Evolutionary conservation across 2,888 invertebrate species (phyloP), one percentile per base, ranked within the genome.

Genomic region (Drosophila emarginata): DNA sequence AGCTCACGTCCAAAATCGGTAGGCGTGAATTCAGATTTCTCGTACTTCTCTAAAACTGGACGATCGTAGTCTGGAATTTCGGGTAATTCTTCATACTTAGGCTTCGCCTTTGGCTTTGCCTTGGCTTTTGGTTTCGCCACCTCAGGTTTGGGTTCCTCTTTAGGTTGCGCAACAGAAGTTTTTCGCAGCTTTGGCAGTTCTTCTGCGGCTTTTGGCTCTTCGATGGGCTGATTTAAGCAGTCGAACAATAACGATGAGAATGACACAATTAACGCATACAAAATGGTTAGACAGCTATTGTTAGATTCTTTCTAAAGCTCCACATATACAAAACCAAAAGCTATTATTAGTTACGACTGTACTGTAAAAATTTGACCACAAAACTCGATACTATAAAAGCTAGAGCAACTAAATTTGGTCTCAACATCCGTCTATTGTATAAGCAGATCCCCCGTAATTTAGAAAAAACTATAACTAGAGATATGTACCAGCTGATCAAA

Each of bases 61-160:
- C 96, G 93, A 36, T 96, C 96, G 87, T 96, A 96, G 90, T 96
- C 96, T 9, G 95, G 93, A 63, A 94, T 92, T 91, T 94, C 94
- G 2, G 94, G 94, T 28, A 94, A 90, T 18, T 94, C 94, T 81
- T 94, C 94, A 45, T 93, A 94, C 91, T 94, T 94, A 0, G 87
- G 60, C 51, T 89, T 86, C 0, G 83, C 26, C 52, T 89, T 89
- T 2, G 83, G 64, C 60, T 91, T 91, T 4, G 79, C 72, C 62
- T 91, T 91, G 0, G 79, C 32, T 51, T 91, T 90, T 50, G 89
- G 77, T n/a, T 89, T 90, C 12, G 81, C 67, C 9, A 78, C 45
- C 52, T 91, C 91, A 0, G 84, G 57, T 56, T 91, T 90, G 2
- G 88, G 74, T 18, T 91, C 91, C 45, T 92, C 92, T 64, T 91